Evolutionary conservation across 1,140 invertebrate genomes (phyloP), one percentile per base, ranked within the genome.

Genomic region (Spodoptera litura): DNA sequence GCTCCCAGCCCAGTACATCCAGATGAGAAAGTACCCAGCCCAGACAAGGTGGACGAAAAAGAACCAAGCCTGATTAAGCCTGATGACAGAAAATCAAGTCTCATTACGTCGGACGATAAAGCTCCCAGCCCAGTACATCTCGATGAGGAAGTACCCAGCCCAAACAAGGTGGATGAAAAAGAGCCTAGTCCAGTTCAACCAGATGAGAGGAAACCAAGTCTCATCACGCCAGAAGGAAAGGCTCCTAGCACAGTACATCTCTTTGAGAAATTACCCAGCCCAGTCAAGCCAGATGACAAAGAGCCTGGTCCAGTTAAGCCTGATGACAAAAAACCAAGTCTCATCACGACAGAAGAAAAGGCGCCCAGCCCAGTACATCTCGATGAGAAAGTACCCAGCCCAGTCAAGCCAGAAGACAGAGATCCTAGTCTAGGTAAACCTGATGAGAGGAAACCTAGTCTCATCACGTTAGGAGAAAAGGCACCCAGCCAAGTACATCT

Each of bases 81-180:
- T 2, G 51, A 53, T 31, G 66, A 64, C 13, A 64, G 44, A 13
- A 13, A 5, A 15, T 4, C 35, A 15, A 64, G 38, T 44, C 38
- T 44, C 15, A 20, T 20, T 20, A 20, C 20, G 20, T 20, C 20
- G 20, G 52, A 73, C 62, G 78, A 80, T n/a, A 82, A 78, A 38
- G 52, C 9, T 4, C 13, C 64, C n/a, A 61, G 15, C 31, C 15
- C 78, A 53, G 13, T 59, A 4, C 72, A 80, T 35, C 38, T 44
- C 38, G 38, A 44, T 44, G 38, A 44, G 2, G 9, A 44, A 10
- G 5, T 8, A 44, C 9, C 38, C 9, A 44, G 38, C 38, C 38
- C 11, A 20, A 20, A 0, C 20, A 0, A 20, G 20, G 0, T 1
- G 1, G 20, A 20, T 20, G 20, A 20, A 0, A 20, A 20, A 20